Evolutionary conservation across 2,888 invertebrate species (phyloP).

Genomic region (Meloe dianella): DNA sequence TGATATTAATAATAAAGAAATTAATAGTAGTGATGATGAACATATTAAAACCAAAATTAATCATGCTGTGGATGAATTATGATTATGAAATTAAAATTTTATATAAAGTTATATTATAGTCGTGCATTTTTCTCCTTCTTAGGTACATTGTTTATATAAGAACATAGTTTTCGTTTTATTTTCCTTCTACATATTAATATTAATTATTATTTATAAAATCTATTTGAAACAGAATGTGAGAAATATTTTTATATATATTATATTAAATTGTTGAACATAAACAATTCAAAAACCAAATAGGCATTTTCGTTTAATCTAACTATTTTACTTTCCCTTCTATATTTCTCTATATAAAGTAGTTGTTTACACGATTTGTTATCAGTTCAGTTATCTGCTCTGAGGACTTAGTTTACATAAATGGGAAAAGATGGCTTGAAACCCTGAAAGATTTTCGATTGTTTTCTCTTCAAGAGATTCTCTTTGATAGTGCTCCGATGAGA

Average conservation of each 20-base stretch:
- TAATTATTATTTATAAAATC: constrained; percentile 22
- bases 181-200: constrained; percentile 21
- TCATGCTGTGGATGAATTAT: constrained; percentile 42
- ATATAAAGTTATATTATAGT: constrained; percentile 18
- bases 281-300: constrained; percentile 12
- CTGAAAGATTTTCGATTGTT: too few relatives aligned
- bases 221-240: constrained; percentile 28
- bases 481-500: too few relatives aligned
- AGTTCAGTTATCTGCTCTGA: too few relatives aligned
- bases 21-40: constrained; percentile 25
- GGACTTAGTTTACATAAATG: too few relatives aligned
- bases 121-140: constrained; percentile 16
- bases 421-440: too few relatives aligned
- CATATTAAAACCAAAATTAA: constrained; percentile 37
- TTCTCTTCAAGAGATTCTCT: too few relatives aligned
- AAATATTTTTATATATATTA: constrained; percentile 31
- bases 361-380: too few relatives aligned
- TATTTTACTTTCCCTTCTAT: too few relatives aligned
- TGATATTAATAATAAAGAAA: constrained; percentile 26
- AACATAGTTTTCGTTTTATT: constrained; percentile 13
- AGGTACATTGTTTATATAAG: constrained; percentile 22
- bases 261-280: constrained; percentile 30
- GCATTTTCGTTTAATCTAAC: too few relatives aligned
- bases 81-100: constrained; percentile 32
- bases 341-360: too few relatives aligned